Conservation (phyloP, 2,113 vertebrate genomes). For the Synchiropus splendidus region DNA sequence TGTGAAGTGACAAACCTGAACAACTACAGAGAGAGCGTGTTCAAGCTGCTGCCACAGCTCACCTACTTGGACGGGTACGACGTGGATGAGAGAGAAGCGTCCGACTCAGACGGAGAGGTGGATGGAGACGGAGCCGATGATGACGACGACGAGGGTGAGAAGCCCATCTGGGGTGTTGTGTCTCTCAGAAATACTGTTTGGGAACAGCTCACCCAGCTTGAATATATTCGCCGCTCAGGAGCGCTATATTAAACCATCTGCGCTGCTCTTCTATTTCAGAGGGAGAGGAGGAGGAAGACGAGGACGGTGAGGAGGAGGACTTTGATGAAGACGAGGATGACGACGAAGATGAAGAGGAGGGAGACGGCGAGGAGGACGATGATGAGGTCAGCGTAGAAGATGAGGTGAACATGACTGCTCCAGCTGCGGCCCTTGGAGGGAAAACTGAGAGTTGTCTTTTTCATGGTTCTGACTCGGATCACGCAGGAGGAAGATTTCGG, state of each 20-base stretch:
- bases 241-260: not conserved
- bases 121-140: constrained; percentile 81
- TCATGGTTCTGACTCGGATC: constrained; percentile 1
- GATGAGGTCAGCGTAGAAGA: constrained; percentile 82
- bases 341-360: constrained; percentile 78
- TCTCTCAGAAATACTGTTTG: no score
- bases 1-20: constrained; percentile 88
- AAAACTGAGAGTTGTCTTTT: not conserved
- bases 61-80: constrained; percentile 88
- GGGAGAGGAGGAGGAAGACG: constrained; percentile 77
- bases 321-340: constrained; percentile 79
- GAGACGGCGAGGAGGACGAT: constrained; percentile 79
- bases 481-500: constrained; percentile 77
- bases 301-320: constrained; percentile 78
- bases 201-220: no score
- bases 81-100: constrained; percentile 76
- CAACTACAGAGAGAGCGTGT: constrained; percentile 86
- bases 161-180: no score
- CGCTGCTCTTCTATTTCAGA: constrained; percentile 39
- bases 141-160: constrained; percentile 77
- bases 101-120: constrained; percentile 81
- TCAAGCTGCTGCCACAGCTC: constrained; percentile 82
- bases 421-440: no score
- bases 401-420: constrained; percentile 48
- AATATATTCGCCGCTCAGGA: no score